Conservation (phyloP, 2,797 vertebrate species). For the Callimico goeldii region DNA sequence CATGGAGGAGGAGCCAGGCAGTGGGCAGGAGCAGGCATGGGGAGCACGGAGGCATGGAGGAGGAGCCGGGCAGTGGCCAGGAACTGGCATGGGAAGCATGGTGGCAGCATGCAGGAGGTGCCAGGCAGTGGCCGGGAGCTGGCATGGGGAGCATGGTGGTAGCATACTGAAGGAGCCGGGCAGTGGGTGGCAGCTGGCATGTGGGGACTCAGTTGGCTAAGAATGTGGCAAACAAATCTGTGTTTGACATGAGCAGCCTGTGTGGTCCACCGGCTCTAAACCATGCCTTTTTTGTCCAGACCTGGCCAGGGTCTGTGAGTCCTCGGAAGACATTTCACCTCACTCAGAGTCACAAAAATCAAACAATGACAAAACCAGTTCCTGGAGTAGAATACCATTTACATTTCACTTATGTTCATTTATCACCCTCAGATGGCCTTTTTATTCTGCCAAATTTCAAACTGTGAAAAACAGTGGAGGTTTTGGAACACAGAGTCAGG, state of each 20-base stretch:
- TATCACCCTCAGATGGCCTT: neutral
- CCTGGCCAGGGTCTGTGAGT: fast-evolving
- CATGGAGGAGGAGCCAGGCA: no score
- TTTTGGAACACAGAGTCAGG: neutral
- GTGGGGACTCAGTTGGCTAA: fast-evolving
- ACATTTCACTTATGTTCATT: no score
- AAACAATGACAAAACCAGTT: fast-evolving
- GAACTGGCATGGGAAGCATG: no score
- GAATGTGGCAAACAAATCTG: fast-evolving
- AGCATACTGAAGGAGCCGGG: no score
- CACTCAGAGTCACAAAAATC: no score
- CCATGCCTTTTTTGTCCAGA: fast-evolving
- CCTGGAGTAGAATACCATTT: neutral
- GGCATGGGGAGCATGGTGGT: no score
- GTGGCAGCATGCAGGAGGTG: no score
- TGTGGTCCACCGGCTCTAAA: fast-evolving
- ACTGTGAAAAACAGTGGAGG: fast-evolving
- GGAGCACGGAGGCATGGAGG: fast-evolving
- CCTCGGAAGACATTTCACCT: no score
- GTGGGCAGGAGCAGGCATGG: fast-evolving
- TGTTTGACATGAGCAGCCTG: fast-evolving
- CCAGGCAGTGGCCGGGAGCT: no score
- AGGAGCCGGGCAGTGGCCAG: no score
- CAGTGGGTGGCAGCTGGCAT: fast-evolving
- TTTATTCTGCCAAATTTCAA: neutral